Conservation (phyloP, 2,797 vertebrate species). For the Tinamus major region DNA sequence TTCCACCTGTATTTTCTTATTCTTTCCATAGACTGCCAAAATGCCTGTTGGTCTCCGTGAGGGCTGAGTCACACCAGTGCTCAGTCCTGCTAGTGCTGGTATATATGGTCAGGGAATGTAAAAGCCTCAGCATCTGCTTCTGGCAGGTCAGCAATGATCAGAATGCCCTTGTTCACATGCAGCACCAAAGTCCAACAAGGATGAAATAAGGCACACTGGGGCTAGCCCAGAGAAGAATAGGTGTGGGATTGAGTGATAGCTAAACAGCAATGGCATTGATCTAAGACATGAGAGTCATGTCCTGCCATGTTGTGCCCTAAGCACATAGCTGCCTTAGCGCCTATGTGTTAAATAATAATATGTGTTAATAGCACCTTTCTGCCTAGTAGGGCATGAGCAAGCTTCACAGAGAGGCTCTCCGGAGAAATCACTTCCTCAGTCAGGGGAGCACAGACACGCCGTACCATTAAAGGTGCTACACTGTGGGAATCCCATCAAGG, state of each 20-base stretch:
- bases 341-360: background rate
- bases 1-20: background rate
- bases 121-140: too few relatives aligned
- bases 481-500: background rate
- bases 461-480: too few relatives aligned
- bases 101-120: too few relatives aligned
- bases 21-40: background rate
- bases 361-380: background rate
- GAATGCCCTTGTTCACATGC: background rate
- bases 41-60: too few relatives aligned
- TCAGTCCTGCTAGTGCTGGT: too few relatives aligned
- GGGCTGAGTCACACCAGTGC: too few relatives aligned
- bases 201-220: background rate
- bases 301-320: background rate
- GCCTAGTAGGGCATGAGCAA: background rate
- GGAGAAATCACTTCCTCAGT: background rate
- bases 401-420: background rate
- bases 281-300: background rate
- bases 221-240: background rate
- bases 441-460: background rate
- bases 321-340: background rate
- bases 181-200: background rate
- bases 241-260: background rate
- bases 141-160: too few relatives aligned
- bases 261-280: background rate